These are phyloP conservation scores for Lepidonotus clava DNA, from an alignment of 2,888 invertebrate species.

Conservation along the genomic window DNA sequence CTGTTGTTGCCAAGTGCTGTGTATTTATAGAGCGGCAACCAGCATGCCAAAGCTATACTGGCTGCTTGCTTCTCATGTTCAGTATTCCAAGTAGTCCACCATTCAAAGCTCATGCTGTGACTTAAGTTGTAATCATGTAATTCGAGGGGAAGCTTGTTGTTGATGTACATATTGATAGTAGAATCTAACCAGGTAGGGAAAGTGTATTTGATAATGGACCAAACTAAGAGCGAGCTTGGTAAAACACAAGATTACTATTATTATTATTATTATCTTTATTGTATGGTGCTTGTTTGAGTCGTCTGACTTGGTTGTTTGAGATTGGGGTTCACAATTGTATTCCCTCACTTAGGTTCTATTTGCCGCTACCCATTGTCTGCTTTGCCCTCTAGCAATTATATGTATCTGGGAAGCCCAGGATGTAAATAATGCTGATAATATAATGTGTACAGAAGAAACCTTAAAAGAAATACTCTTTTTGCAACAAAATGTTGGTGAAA, in stretches of 20 bases:
- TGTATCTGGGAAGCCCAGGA: too few relatives aligned
- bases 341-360: neutral
- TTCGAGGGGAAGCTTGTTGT: neutral
- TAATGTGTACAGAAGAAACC: neutral
- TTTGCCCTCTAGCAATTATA: neutral
- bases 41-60: neutral
- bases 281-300: conserved; percentile 37
- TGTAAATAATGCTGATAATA: neutral
- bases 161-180: conserved; percentile 33
- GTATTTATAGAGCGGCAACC: neutral
- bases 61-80: conserved; percentile 28
- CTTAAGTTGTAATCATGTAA: neutral
- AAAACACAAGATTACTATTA: too few relatives aligned
- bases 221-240: conserved; percentile 1
- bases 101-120: conserved; percentile 41
- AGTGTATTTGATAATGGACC: neutral
- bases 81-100: conserved; percentile 5
- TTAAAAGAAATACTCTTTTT: conserved; percentile 20
- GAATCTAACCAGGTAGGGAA: too few relatives aligned
- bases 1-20: neutral
- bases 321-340: neutral
- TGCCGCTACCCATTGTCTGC: neutral
- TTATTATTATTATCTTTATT: too few relatives aligned
- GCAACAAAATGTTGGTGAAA: too few relatives aligned
- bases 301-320: neutral